Evolutionary conservation across 1,140 invertebrate species (phyloP).

Genomic region (Plectus sambesii): DNA sequence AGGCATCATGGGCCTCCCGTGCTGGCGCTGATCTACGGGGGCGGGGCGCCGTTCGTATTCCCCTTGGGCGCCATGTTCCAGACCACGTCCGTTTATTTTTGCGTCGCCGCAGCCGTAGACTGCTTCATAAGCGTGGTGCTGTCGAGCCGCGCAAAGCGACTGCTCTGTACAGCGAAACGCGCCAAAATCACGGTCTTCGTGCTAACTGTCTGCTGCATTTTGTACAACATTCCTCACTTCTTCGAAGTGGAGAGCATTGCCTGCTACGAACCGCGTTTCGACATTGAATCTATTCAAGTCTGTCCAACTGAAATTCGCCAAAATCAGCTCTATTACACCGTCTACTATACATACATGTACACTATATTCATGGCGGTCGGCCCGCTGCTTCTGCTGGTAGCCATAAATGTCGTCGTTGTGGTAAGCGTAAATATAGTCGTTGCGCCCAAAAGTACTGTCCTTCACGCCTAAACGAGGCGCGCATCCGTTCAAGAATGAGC

Average conservation of each 20-base stretch:
- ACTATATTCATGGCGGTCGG: conserved; percentile 44
- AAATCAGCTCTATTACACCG: too few species aligned
- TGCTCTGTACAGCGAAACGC: conserved; percentile 38
- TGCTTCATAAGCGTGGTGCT: conserved; percentile 42
- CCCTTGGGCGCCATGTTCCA: conserved; percentile 44
- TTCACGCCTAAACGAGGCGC: too few species aligned
- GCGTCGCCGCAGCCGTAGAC: conserved; percentile 41
- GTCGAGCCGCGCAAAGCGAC: conserved; percentile 25
- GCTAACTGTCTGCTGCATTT: conserved; percentile 26
- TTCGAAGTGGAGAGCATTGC: conserved; percentile 38
- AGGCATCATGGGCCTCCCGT: conserved; percentile 43
- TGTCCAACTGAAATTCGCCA: conserved; percentile 37
- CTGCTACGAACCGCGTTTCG: conserved; percentile 26
- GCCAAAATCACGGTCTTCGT: conserved; percentile 34
- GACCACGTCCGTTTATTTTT: conserved; percentile 45
- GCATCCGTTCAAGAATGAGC: too few species aligned
- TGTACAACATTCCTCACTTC: conserved; percentile 44
- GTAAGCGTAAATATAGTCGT: too few species aligned
- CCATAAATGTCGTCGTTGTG: conserved; percentile 43
- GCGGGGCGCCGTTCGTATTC: conserved; percentile 39
- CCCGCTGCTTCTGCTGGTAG: conserved; percentile 38
- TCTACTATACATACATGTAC: conserved; percentile 31
- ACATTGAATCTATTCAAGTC: conserved; percentile 6
- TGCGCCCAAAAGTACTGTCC: too few species aligned
- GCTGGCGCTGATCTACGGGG: conserved; percentile 34